Conservation (phyloP, 2,888 invertebrate genomes). For the Nycteola revayana region DNA sequence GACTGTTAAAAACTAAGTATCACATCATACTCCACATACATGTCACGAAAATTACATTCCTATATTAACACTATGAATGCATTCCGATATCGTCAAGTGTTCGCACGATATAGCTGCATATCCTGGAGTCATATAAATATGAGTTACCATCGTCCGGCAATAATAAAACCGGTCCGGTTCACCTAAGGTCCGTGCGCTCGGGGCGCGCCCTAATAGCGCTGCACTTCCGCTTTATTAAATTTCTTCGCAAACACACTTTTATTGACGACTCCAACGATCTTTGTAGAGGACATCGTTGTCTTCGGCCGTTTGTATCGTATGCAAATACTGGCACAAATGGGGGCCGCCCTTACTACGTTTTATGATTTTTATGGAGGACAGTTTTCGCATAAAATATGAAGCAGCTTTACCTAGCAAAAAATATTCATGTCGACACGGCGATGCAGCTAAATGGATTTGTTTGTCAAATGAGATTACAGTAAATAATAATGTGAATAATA, state of each 20-base stretch:
- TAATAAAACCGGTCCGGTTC: conserved; percentile 36
- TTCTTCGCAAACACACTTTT: conserved; percentile 81
- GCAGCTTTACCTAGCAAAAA: conserved; percentile 42
- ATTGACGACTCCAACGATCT: conserved; percentile 72
- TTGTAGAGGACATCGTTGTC: conserved; percentile 66
- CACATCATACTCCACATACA: too few relatives aligned
- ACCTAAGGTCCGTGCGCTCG: conserved; percentile 37
- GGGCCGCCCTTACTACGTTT: conserved; percentile 60
- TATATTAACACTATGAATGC: too few relatives aligned
- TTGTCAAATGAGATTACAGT: conserved; percentile 28
- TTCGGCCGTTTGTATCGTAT: conserved; percentile 71
- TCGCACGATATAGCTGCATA: conserved; percentile 1
- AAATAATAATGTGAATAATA: conserved; percentile 23
- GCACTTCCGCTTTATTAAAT: conserved; percentile 82
- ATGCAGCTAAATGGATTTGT: conserved; percentile 38
- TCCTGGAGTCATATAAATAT: conserved; percentile 40
- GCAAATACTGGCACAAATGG: conserved; percentile 74
- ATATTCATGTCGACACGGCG: conserved; percentile 39
- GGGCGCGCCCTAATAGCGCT: conserved; percentile 65
- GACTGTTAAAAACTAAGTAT: too few relatives aligned
- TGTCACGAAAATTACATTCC: too few relatives aligned
- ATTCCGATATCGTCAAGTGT: conserved; percentile 18
- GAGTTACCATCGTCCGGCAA: conserved; percentile 42
- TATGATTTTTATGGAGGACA: conserved; percentile 67
- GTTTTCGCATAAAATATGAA: conserved; percentile 47